Evolutionary conservation across 2,113 vertebrate genomes (phyloP).

Genomic region (Gracilinanus agilis): DNA sequence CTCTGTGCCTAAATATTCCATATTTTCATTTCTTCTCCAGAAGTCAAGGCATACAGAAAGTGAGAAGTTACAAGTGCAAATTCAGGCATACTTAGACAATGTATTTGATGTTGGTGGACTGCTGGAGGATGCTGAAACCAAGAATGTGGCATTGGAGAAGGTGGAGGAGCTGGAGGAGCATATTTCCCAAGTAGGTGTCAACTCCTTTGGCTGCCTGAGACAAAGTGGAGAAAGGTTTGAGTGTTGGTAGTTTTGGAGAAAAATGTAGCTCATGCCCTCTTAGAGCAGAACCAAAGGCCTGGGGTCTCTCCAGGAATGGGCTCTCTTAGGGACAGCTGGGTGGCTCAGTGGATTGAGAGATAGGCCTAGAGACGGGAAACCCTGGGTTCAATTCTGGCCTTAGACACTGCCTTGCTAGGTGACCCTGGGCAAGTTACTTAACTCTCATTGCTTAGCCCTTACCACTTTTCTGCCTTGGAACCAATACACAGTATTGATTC

Average conservation of each 20-base stretch:
- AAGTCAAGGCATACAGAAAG: conserved; percentile 98
- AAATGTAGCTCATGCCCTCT: neutral
- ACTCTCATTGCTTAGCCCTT: too few relatives aligned
- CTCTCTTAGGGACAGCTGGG: too few relatives aligned
- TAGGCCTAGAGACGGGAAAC: too few relatives aligned
- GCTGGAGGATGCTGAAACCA: conserved; percentile 97
- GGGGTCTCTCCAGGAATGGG: neutral
- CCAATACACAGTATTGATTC: too few relatives aligned
- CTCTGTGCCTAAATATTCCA: neutral
- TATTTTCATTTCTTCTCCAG: conserved; percentile 80
- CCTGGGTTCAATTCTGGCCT: too few relatives aligned
- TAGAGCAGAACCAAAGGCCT: neutral
- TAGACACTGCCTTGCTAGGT: too few relatives aligned
- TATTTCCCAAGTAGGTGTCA: conserved; percentile 92
- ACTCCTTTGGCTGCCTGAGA: neutral
- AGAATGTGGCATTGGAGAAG: conserved; percentile 98
- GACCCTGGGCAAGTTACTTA: too few relatives aligned
- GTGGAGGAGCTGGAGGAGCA: conserved; percentile 98
- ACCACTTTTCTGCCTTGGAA: too few relatives aligned
- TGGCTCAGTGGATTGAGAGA: too few relatives aligned
- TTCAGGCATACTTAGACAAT: conserved; percentile 98
- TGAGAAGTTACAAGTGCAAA: conserved; percentile 98
- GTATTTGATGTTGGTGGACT: conserved; percentile 98
- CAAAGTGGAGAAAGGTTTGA: too few relatives aligned
- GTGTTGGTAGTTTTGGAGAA: neutral